Evolutionary conservation across 2,113 vertebrate species (phyloP).

Genomic region (Calonectris borealis): DNA sequence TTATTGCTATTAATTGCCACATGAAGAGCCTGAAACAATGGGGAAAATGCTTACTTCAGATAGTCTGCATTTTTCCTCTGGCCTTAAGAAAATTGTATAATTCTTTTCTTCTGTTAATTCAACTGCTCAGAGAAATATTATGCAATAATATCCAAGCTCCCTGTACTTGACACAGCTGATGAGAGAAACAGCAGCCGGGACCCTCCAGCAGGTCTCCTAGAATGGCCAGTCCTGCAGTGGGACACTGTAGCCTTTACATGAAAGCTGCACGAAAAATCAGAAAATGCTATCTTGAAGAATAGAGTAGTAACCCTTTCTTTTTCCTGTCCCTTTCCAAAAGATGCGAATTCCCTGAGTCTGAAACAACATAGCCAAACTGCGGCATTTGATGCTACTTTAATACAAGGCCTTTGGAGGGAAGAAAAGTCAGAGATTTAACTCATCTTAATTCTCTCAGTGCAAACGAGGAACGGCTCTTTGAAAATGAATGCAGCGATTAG

Average conservation of each 20-base stretch:
- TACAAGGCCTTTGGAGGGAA: background rate
- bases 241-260: background rate
- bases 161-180: background rate
- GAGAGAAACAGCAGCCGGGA: background rate
- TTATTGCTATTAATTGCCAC: background rate
- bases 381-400: background rate
- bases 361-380: background rate
- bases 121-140: background rate
- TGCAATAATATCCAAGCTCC: background rate
- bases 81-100: background rate
- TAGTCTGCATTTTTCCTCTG: background rate
- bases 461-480: background rate
- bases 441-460: background rate
- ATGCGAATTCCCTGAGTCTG: background rate
- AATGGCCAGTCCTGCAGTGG: background rate
- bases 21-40: background rate
- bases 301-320: background rate
- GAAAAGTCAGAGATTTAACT: background rate
- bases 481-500: background rate
- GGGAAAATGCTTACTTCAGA: background rate
- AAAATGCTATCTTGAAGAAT: background rate
- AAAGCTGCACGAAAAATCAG: background rate
- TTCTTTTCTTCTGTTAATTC: constrained; percentile 29
- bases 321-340: background rate
- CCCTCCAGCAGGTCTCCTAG: background rate